A percentile compares a stretch with the other conserved stretches of the same genome.
Evolutionary conservation across 2,113 vertebrate genomes (phyloP).

Genomic region (Euleptes europaea): DNA sequence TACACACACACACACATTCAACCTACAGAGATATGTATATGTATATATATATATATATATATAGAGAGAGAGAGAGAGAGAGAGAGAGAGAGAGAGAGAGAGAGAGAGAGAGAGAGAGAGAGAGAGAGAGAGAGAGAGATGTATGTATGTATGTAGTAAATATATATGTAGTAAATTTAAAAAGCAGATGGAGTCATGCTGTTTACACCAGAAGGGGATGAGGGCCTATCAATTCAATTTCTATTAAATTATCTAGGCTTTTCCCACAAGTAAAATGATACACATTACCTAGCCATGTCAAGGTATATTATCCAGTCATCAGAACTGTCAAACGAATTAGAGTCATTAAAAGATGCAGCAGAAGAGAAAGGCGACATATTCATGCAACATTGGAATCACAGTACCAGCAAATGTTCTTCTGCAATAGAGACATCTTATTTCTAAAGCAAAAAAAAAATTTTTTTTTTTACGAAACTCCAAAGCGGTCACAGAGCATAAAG

Average conservation of each 20-base stretch:
- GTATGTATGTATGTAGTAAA: too few species aligned
- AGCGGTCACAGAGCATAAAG: constrained; percentile 52
- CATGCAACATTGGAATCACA: constrained; percentile 29
- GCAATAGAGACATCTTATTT: constrained; percentile 33
- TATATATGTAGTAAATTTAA: background rate
- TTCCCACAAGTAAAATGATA: constrained; percentile 45
- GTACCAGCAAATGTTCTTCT: constrained; percentile 15
- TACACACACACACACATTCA: too few species aligned
- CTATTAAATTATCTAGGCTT: constrained; percentile 41
- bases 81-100: too few species aligned
- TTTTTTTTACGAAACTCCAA: constrained; percentile 18
- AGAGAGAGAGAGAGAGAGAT: too few species aligned
- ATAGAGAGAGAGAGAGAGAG: too few species aligned
- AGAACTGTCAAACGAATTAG: constrained; percentile 50
- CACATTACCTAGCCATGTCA: constrained; percentile 39
- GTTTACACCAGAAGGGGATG: constrained; percentile 30
- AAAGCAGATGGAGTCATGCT: constrained; percentile 39
- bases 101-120: too few species aligned
- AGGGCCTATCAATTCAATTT: constrained; percentile 27
- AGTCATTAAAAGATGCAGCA: constrained; percentile 41
- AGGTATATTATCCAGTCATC: constrained; percentile 52
- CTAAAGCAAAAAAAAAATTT: constrained; percentile 20
- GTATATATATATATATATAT: too few species aligned
- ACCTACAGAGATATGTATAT: too few species aligned
- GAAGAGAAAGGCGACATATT: constrained; percentile 35